Evolutionary conservation across 1,140 invertebrate genomes (phyloP).

Genomic region (Harpegnathos saltator): DNA sequence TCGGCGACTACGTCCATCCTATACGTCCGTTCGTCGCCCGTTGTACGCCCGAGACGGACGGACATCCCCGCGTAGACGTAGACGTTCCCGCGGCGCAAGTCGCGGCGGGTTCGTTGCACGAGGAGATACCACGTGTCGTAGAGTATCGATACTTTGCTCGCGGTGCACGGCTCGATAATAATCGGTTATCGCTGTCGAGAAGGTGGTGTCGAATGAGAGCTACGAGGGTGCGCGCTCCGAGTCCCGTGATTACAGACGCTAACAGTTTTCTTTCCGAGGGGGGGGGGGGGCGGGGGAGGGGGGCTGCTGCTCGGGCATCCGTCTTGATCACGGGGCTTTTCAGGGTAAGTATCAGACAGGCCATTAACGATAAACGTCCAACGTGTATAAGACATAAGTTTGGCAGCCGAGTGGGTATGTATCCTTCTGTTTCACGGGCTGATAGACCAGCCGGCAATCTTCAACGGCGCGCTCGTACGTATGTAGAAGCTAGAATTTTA

Average conservation of each 20-base stretch:
- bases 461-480: too few relatives aligned
- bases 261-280: neutral
- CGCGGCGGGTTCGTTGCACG: too few relatives aligned
- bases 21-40: too few relatives aligned
- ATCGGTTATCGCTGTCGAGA: neutral
- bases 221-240: too few relatives aligned
- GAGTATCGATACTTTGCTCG: too few relatives aligned
- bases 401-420: too few relatives aligned
- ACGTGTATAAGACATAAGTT: neutral
- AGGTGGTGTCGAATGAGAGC: neutral
- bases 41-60: too few relatives aligned
- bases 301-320: neutral
- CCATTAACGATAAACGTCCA: neutral
- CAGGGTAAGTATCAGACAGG: neutral
- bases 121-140: too few relatives aligned
- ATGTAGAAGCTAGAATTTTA: slow-evolving; percentile 21
- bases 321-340: neutral
- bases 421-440: too few relatives aligned
- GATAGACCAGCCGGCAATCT: too few relatives aligned
- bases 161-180: neutral
- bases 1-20: too few relatives aligned
- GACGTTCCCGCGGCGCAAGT: neutral
- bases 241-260: neutral
- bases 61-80: neutral
- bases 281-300: too few relatives aligned